These are phyloP conservation scores for Thamnaconus septentrionalis DNA, from an alignment of 2,113 vertebrate species.

Conservation along the genomic window DNA sequence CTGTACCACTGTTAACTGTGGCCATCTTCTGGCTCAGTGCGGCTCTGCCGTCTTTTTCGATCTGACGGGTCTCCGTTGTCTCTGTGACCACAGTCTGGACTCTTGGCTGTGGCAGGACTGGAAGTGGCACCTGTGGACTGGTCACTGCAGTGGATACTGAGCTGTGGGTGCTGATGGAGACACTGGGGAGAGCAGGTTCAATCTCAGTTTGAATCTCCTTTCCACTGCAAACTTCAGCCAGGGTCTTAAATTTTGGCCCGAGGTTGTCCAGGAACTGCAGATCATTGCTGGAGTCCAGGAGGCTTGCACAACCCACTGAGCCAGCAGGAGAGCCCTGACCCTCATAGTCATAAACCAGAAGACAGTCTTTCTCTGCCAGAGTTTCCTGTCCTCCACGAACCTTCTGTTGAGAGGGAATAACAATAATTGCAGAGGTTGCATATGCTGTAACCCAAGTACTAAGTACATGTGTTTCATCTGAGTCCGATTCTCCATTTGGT, in stretches of 20 bases:
- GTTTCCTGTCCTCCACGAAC: constrained; percentile 63
- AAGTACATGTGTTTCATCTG: background rate
- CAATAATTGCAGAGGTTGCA: too few relatives aligned
- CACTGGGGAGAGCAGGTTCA: too few relatives aligned
- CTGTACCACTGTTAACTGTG: constrained; percentile 23
- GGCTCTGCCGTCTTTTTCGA: too few relatives aligned
- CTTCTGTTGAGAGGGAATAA: constrained; percentile 75
- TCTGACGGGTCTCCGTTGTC: too few relatives aligned
- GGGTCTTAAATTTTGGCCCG: constrained; percentile 84
- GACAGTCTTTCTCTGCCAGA: constrained; percentile 66
- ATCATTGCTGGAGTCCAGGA: constrained; percentile 82
- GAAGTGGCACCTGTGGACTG: too few relatives aligned
- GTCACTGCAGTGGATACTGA: too few relatives aligned
- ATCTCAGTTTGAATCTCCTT: constrained; percentile 3
- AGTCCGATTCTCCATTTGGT: background rate
- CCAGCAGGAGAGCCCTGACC: constrained; percentile 79
- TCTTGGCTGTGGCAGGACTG: background rate
- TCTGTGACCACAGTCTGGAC: too few relatives aligned
- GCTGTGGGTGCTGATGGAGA: too few relatives aligned
- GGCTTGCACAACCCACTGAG: constrained; percentile 85
- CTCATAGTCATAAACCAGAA: constrained; percentile 82
- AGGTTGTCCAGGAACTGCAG: constrained; percentile 84
- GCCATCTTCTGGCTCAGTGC: constrained; percentile 9
- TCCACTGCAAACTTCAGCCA: constrained; percentile 82
- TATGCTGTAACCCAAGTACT: constrained; percentile 13